Conservation (phyloP, 2,113 vertebrate species). For the Podarcis cretensis region DNA sequence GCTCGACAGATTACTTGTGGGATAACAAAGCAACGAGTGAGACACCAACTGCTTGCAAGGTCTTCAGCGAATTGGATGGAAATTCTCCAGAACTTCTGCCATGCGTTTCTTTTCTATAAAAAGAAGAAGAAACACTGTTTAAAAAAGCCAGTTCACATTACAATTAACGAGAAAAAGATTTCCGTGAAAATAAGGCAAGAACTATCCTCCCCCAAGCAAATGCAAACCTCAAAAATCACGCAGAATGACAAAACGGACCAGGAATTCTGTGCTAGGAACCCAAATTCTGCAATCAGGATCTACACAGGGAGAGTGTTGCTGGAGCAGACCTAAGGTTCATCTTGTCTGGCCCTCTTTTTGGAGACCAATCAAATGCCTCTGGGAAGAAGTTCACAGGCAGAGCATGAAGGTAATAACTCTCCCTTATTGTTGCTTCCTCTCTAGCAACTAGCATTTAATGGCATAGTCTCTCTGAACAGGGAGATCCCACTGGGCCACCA, state of each 20-base stretch:
- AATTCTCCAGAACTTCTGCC: conserved; percentile 84
- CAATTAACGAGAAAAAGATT: neutral
- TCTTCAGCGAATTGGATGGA: conserved; percentile 85
- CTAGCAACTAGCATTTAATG: neutral
- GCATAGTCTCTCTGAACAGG: neutral
- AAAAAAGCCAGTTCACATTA: neutral
- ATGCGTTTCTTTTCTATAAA: conserved; percentile 83
- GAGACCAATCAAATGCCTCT: neutral
- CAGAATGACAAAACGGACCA: neutral
- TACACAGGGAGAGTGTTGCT: neutral
- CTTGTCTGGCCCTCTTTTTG: neutral
- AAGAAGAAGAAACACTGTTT: neutral
- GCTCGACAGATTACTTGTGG: neutral
- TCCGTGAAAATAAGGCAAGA: neutral
- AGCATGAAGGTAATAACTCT: neutral
- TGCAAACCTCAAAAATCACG: neutral
- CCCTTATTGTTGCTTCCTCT: neutral
- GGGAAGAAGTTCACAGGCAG: neutral
- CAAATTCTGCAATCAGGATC: neutral
- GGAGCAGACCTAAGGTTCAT: neutral
- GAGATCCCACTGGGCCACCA: neutral
- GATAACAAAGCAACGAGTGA: accelerated
- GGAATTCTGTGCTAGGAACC: neutral
- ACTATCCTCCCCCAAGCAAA: neutral
- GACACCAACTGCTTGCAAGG: accelerated